Evolutionary conservation across 2,113 vertebrate genomes (phyloP).

Genomic region (Python bivittatus): DNA sequence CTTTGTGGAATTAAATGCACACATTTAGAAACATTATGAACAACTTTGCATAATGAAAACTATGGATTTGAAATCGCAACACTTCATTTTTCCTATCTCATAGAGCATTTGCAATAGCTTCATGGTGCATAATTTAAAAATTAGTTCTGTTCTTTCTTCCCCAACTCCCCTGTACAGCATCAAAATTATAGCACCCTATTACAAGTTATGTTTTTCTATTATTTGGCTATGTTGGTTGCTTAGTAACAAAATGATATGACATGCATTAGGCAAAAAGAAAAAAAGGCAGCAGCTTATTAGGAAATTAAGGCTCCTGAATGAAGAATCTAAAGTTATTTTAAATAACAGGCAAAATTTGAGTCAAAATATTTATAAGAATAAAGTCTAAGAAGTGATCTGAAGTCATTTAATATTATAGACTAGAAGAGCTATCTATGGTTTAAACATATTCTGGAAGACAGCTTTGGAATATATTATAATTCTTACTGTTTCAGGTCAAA

Average conservation of each 20-base stretch:
- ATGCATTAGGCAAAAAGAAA: slow-evolving; percentile 23
- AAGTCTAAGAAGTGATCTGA: not conserved
- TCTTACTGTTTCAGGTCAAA: slow-evolving; percentile 34
- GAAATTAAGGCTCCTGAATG: slow-evolving; percentile 32
- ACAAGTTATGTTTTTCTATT: not conserved
- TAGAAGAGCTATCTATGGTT: slow-evolving; percentile 2
- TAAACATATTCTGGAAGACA: not conserved
- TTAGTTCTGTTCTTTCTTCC: slow-evolving; percentile 28
- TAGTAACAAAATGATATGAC: slow-evolving; percentile 45
- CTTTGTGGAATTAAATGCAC: slow-evolving; percentile 42
- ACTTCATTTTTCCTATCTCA: slow-evolving; percentile 31
- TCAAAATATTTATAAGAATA: slow-evolving; percentile 11
- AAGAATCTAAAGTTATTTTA: slow-evolving; percentile 40
- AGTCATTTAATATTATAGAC: slow-evolving; percentile 42
- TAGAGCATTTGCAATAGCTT: slow-evolving; percentile 30
- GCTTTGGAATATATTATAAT: fast-evolving
- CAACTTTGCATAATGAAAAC: slow-evolving; percentile 58
- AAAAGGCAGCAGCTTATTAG: slow-evolving; percentile 21
- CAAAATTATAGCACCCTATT: slow-evolving; percentile 35
- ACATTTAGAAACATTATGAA: slow-evolving; percentile 47
- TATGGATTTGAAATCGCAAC: slow-evolving; percentile 41
- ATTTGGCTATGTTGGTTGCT: slow-evolving; percentile 48
- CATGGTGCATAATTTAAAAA: slow-evolving; percentile 27
- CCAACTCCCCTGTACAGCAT: slow-evolving; percentile 22
- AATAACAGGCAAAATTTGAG: slow-evolving; percentile 18